phyloP scores from a whole-genome alignment of 1,140 invertebrate species.

The Lasioglossum albipes region DNA sequence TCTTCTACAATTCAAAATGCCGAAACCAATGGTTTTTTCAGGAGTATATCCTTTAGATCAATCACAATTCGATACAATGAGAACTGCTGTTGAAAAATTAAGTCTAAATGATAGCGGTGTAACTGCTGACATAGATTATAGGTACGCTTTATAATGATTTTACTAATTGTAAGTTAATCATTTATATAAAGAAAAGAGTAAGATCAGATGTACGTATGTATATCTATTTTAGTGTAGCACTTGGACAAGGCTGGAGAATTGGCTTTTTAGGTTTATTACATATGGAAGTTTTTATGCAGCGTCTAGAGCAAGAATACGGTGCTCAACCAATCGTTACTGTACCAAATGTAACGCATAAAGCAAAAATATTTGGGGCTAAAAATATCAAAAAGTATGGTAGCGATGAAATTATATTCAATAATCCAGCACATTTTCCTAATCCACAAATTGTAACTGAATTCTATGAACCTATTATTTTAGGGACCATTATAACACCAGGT shows the following conservation, averaged over 20 bases:
- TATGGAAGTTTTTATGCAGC: constrained; percentile 97
- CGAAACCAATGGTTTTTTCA: constrained; percentile 95
- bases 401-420: constrained; percentile 88
- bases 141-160: constrained; percentile 79
- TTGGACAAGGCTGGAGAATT: constrained; percentile 96
- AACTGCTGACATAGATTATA: constrained; percentile 87
- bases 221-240: constrained; percentile 85
- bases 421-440: constrained; percentile 91
- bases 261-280: constrained; percentile 97
- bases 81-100: constrained; percentile 93
- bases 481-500: constrained; percentile 93
- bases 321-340: constrained; percentile 94
- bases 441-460: constrained; percentile 85
- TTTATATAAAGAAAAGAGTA: constrained; percentile 7
- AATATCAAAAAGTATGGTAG: constrained; percentile 83
- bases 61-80: constrained; percentile 87
- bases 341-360: constrained; percentile 96
- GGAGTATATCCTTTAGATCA: constrained; percentile 96
- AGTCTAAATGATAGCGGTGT: constrained; percentile 97
- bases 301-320: constrained; percentile 95
- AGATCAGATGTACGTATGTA: background rate
- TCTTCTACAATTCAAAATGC: constrained; percentile 84
- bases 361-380: constrained; percentile 85
- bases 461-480: constrained; percentile 93
- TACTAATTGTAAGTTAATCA: background rate